Percentiles rank a stretch among this genome's conserved stretches.
These are phyloP conservation scores for Tinea trinotella DNA, from an alignment of 2,888 invertebrate genomes.

Conservation along the genomic window DNA sequence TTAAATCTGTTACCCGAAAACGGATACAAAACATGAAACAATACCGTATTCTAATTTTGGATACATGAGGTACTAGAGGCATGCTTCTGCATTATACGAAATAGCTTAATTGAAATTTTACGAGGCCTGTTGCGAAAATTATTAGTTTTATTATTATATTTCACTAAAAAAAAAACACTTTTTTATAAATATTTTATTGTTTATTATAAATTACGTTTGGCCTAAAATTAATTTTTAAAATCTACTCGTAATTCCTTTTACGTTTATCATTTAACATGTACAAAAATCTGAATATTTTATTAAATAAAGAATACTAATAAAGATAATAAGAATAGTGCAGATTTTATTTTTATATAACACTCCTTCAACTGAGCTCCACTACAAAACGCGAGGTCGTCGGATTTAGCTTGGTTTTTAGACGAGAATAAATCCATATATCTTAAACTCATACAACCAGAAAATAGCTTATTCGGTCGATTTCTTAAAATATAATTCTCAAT, in stretches of 20 bases:
- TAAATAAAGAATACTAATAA: background rate
- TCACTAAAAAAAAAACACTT: no score
- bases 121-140: no score
- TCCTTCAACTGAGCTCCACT: background rate
- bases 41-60: background rate
- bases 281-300: background rate
- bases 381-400: background rate
- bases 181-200: no score
- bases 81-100: background rate
- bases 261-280: no score
- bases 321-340: background rate
- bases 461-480: background rate
- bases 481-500: background rate
- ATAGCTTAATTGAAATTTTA: background rate
- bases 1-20: background rate
- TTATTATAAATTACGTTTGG: no score
- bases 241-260: no score
- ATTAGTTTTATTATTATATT: no score
- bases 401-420: background rate
- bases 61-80: no score
- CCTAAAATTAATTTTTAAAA: no score
- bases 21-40: background rate
- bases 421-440: background rate
- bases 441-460: background rate
- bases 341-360: background rate